A percentile compares a stretch with the other conserved stretches of the same genome.
Evolutionary conservation across 2,888 invertebrate genomes (phyloP).

Genomic region (Eumerus sabulonum): DNA sequence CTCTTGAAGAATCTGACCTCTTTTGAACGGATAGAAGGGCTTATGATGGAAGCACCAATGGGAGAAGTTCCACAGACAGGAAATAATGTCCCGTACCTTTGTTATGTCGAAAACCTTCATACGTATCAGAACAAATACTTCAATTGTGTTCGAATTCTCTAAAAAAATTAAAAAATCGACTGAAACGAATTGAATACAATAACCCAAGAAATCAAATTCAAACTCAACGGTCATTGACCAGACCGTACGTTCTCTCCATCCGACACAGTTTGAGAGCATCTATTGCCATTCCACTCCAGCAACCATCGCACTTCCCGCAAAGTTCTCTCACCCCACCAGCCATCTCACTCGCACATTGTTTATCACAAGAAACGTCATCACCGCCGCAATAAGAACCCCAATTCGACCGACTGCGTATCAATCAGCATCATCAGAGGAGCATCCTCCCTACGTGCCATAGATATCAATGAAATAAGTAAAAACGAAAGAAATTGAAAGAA

Average conservation of each 20-base stretch:
- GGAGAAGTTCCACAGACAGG: too few species aligned
- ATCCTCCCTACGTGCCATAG: slow-evolving; percentile 31
- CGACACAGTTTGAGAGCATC: slow-evolving; percentile 24
- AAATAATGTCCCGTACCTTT: too few species aligned
- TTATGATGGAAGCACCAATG: too few species aligned
- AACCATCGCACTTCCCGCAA: slow-evolving; percentile 27
- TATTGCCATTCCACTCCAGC: slow-evolving; percentile 11
- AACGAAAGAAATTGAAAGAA: background rate
- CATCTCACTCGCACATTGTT: slow-evolving; percentile 50
- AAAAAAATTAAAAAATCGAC: too few species aligned
- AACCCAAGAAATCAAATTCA: background rate
- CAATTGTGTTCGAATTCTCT: too few species aligned
- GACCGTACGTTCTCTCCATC: slow-evolving; percentile 12
- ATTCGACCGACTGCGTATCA: slow-evolving; percentile 20
- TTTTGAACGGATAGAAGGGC: too few species aligned
- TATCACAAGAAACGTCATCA: slow-evolving; percentile 63
- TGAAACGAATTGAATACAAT: too few species aligned
- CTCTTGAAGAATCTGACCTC: too few species aligned
- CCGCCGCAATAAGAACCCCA: slow-evolving; percentile 28
- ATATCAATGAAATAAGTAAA: slow-evolving; percentile 15
- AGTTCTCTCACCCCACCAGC: slow-evolving; percentile 9
- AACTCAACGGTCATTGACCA: slow-evolving; percentile 5
- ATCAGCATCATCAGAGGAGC: slow-evolving; percentile 20
- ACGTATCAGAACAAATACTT: too few species aligned
- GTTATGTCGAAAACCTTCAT: too few species aligned